Evolutionary conservation across 2,797 vertebrate species (phyloP).

Genomic region (Pseudochirops corinnae): DNA sequence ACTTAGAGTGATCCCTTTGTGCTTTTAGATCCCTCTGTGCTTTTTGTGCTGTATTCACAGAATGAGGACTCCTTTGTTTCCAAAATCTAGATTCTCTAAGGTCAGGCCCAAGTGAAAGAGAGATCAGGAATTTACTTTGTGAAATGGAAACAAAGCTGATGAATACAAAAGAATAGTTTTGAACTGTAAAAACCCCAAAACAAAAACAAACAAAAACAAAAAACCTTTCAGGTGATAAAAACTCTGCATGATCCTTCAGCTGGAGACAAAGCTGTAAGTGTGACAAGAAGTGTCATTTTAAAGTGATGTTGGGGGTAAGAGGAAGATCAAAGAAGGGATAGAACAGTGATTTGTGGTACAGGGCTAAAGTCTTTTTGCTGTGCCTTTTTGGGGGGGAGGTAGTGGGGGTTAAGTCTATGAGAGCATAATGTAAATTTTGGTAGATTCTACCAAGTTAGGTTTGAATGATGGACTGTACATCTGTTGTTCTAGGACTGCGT

Average conservation of each 20-base stretch:
- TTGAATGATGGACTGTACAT: neutral
- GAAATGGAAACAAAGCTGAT: neutral
- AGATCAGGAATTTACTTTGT: neutral
- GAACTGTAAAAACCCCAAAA: neutral
- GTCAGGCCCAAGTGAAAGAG: neutral
- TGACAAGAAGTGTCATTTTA: neutral
- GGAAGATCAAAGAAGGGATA: neutral
- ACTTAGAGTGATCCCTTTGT: neutral
- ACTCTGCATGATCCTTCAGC: neutral
- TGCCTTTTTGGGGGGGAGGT: neutral
- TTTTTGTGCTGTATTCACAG: neutral
- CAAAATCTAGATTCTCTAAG: neutral
- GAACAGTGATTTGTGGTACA: neutral
- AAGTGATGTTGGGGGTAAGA: neutral
- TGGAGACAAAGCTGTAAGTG: neutral
- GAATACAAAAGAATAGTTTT: neutral
- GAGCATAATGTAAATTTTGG: neutral
- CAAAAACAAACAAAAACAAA: no score
- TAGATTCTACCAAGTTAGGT: neutral
- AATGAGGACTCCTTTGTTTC: neutral
- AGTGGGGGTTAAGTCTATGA: neutral
- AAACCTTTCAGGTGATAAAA: neutral
- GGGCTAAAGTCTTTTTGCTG: neutral
- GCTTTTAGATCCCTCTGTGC: neutral
- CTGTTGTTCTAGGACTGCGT: neutral